Percentiles rank a stretch among this genome's conserved stretches.
These are phyloP conservation scores for Sialia sialis DNA, from an alignment of 2,113 vertebrate species.

Conservation along the genomic window DNA sequence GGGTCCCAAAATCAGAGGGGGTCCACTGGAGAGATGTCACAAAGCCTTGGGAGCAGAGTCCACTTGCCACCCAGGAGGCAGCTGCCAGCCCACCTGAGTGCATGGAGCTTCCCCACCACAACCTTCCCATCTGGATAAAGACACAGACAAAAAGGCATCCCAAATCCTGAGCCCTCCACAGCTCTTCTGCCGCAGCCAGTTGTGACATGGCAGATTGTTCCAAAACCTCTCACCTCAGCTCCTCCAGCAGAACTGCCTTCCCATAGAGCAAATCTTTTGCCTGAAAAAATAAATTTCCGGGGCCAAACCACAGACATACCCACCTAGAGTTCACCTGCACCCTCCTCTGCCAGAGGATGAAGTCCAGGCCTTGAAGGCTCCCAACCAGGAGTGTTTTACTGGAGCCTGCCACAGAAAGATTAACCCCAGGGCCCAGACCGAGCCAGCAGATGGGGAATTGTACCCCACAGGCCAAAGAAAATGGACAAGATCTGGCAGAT, in stretches of 20 bases:
- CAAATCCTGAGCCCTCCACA: not conserved
- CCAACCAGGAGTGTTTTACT: not conserved
- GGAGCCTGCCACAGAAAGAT: not conserved
- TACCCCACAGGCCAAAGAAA: not conserved
- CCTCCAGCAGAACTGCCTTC: not conserved
- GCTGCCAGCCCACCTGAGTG: fast-evolving
- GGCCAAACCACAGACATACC: not conserved
- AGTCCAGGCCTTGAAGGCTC: not conserved
- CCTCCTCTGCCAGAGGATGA: not conserved
- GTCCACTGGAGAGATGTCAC: not conserved
- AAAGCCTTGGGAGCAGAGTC: fast-evolving
- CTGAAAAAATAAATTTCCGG: not conserved
- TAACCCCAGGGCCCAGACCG: fast-evolving
- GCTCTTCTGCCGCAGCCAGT: not conserved
- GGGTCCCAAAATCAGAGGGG: not conserved
- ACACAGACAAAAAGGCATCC: not conserved
- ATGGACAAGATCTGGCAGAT: not conserved
- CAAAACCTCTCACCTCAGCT: not conserved
- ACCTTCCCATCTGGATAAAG: not conserved
- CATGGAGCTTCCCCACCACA: not conserved
- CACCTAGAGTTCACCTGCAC: not conserved
- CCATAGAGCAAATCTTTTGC: not conserved
- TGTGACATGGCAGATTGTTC: not conserved
- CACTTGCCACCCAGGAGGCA: not conserved
- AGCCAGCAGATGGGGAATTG: not conserved